Evolutionary conservation across 2,888 invertebrate genomes (phyloP).

Genomic region (Ophion ventricosus): DNA sequence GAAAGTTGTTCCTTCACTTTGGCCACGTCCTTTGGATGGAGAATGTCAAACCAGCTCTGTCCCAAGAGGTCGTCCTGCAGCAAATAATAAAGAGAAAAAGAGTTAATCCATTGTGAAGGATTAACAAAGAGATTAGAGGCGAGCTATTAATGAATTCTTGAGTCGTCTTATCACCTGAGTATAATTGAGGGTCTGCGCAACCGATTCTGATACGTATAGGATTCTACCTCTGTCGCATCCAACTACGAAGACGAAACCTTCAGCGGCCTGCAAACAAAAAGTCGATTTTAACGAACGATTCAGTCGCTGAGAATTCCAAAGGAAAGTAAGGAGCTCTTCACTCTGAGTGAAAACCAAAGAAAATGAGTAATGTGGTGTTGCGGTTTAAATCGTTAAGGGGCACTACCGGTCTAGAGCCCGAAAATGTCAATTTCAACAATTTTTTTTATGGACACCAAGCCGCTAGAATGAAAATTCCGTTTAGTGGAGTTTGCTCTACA

Average conservation of each 20-base stretch:
- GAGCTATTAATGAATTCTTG: neutral
- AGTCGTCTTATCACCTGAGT: slow-evolving; percentile 87
- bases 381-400: too few relatives aligned
- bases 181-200: slow-evolving; percentile 91
- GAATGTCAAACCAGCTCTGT: slow-evolving; percentile 96
- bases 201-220: slow-evolving; percentile 95
- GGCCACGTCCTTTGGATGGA: slow-evolving; percentile 97
- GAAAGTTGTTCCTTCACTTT: slow-evolving; percentile 98
- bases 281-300: neutral
- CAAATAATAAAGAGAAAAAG: slow-evolving; percentile 27
- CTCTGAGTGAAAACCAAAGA: too few relatives aligned
- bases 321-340: too few relatives aligned
- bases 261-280: slow-evolving; percentile 88
- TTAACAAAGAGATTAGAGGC: neutral
- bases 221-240: slow-evolving; percentile 96
- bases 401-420: too few relatives aligned
- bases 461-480: too few relatives aligned
- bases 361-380: too few relatives aligned
- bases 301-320: neutral
- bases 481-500: too few relatives aligned
- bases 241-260: slow-evolving; percentile 96
- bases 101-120: slow-evolving; percentile 44
- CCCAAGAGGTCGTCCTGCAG: slow-evolving; percentile 92
- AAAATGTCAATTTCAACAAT: too few relatives aligned
- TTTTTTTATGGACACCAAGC: too few relatives aligned